Evolutionary conservation across 2,888 invertebrate species (phyloP).

Genomic region (Blastobasis lacticolella): DNA sequence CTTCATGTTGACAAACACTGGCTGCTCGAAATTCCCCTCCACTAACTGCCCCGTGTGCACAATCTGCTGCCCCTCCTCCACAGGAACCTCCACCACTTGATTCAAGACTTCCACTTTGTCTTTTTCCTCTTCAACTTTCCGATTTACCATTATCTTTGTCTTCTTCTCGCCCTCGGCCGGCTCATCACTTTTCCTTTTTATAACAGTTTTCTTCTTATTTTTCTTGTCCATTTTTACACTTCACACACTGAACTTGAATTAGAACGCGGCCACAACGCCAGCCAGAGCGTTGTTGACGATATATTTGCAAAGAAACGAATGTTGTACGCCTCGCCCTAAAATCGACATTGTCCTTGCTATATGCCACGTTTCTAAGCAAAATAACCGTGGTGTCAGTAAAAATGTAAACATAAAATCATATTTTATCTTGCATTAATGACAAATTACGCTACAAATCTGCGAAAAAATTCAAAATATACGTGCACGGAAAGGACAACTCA

Average conservation of each 20-base stretch:
- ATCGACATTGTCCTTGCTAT: constrained; percentile 33
- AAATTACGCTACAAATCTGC: constrained; percentile 27
- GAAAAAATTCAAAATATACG: constrained; percentile 28
- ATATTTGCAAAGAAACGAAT: constrained; percentile 16
- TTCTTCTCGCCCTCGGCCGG: constrained; percentile 55
- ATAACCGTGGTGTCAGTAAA: too few species aligned
- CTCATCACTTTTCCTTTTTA: constrained; percentile 66
- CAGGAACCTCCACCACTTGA: constrained; percentile 64
- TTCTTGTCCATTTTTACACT: constrained; percentile 69
- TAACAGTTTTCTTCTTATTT: constrained; percentile 65
- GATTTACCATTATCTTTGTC: constrained; percentile 52
- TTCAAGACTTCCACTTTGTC: constrained; percentile 59
- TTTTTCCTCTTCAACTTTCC: constrained; percentile 47
- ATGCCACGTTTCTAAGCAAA: constrained; percentile 1
- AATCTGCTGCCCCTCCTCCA: constrained; percentile 63
- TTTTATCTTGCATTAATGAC: constrained; percentile 20
- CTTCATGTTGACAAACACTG: constrained; percentile 68
- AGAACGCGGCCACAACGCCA: constrained; percentile 22
- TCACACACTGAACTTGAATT: constrained; percentile 23
- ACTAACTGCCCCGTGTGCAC: constrained; percentile 64
- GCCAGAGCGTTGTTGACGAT: constrained; percentile 16
- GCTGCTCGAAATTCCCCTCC: constrained; percentile 66
- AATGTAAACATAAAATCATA: constrained; percentile 1
- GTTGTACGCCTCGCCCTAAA: constrained; percentile 38
- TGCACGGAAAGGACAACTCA: constrained; percentile 67